These are phyloP conservation scores for Agrypnus murinus DNA, from an alignment of 2,888 invertebrate species.

Conservation along the genomic window DNA sequence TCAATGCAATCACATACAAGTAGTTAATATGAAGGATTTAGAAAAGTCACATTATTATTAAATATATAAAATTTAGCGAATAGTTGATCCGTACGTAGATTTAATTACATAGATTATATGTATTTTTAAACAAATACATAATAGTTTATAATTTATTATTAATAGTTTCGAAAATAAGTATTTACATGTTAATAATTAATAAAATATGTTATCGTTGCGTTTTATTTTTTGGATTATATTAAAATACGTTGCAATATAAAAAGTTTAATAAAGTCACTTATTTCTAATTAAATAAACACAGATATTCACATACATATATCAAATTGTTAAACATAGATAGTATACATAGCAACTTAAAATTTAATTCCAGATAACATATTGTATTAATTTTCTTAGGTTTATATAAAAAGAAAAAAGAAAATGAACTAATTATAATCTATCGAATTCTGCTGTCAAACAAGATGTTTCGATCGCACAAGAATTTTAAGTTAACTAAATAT, in stretches of 20 bases:
- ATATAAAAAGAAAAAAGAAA: slow-evolving; percentile 33
- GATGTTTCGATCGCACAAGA: slow-evolving; percentile 54
- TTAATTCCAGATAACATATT: slow-evolving; percentile 55
- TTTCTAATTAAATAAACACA: no score
- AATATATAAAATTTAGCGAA: slow-evolving; percentile 69
- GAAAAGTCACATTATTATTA: slow-evolving; percentile 69
- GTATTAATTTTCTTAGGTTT: slow-evolving; percentile 58
- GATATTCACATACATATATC: no score
- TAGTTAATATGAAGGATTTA: slow-evolving; percentile 41
- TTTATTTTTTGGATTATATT: slow-evolving; percentile 31
- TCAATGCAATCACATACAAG: slow-evolving; percentile 66
- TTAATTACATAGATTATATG: slow-evolving; percentile 67
- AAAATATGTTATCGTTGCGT: slow-evolving; percentile 59
- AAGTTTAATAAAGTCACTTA: slow-evolving; percentile 22
- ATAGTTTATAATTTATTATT: slow-evolving; percentile 67
- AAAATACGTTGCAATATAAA: slow-evolving; percentile 38
- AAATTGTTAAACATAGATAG: slow-evolving; percentile 25
- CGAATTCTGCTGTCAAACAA: slow-evolving; percentile 62
- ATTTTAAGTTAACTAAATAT: slow-evolving; percentile 48
- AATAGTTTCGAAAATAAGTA: slow-evolving; percentile 64
- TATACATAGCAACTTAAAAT: background rate
- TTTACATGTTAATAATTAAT: slow-evolving; percentile 60
- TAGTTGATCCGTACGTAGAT: slow-evolving; percentile 70
- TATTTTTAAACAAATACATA: slow-evolving; percentile 69
- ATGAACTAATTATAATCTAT: slow-evolving; percentile 58